Evolutionary conservation across 2,888 invertebrate genomes (phyloP), one percentile per base, ranked within the genome.

Genomic region (Drosophila vallismaia): DNA sequence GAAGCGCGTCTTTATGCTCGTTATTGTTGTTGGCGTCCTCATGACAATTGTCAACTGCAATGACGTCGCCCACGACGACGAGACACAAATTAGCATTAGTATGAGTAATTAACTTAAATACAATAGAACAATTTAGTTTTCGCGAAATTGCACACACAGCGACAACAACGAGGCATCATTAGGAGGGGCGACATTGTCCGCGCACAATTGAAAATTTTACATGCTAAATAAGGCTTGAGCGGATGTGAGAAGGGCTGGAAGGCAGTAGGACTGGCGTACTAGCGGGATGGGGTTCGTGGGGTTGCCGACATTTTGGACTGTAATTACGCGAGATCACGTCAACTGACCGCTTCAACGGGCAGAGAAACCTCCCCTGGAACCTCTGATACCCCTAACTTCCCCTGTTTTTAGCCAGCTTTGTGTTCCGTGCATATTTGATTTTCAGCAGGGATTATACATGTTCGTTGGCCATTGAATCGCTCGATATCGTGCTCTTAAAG

Each of bases 81-180:
- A 66, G 57, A 62, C 71, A 64, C 75, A 82, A 85, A 85, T 85
- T 86, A 86, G 79, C 79, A 86, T 85, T 85, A 85, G 87, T 78
- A 74, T 77, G 85, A 86, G 82, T 85, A 86, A 85, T 85, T 85
- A 85, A 85, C 87, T 87, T 86, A 85, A 85, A 86, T 82, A 84
- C 85, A 86, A 86, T 86, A 77, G 82, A 72, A 82, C 85, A 84
- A 85, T 86, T 85, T 84, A 86, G 81, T 84, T 85, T 79, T 75
- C 63, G 67, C 68, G 74, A 76, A 86, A 86, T 86, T 86, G 81
- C 75, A 71, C 70, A 71, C 70, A 64, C 75, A 28, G 82, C 60
- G 29, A 69, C 70, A 70, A 51, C 70, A 60, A 66, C 63, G 31
- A 31, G 49, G 12, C 64, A 60, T 64, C 64, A 64, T 64, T 64